Evolutionary conservation across 2,797 vertebrate genomes (phyloP).

Genomic region (Sitta carolinensis): DNA sequence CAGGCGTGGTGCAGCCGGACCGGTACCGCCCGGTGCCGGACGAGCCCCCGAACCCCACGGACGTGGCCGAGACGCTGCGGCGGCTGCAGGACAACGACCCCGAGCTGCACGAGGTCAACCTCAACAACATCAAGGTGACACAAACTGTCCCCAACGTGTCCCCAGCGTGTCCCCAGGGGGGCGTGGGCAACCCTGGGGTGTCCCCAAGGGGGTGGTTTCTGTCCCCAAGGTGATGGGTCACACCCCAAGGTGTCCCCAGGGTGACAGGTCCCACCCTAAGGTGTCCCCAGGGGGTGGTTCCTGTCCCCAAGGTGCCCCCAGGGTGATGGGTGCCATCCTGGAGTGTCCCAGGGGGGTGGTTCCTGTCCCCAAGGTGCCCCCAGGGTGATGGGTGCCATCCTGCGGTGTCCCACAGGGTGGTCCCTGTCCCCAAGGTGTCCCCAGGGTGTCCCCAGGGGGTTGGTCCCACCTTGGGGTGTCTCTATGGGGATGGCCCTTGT

Average conservation of each 20-base stretch:
- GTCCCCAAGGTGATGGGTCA: neutral
- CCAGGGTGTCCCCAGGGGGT: too few relatives aligned
- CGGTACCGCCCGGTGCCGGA: slow-evolving; percentile 90
- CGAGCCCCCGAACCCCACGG: slow-evolving; percentile 91
- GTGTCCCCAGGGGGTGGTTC: too few relatives aligned
- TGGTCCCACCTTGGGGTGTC: too few relatives aligned
- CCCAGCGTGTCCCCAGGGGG: neutral
- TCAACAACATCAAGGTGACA: slow-evolving; percentile 94
- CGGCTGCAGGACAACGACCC: slow-evolving; percentile 86
- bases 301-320: neutral
- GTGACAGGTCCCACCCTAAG: neutral
- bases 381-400: too few relatives aligned
- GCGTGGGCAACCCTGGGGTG: too few relatives aligned
- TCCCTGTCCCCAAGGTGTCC: too few relatives aligned
- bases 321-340: too few relatives aligned
- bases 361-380: too few relatives aligned
- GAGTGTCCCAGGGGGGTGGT: too few relatives aligned
- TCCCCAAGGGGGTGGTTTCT: neutral
- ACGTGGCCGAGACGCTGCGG: slow-evolving; percentile 88
- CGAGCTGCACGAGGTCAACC: slow-evolving; percentile 88
- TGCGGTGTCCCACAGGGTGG: too few relatives aligned
- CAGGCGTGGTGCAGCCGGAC: slow-evolving; percentile 81
- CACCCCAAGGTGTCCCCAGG: neutral
- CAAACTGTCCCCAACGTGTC: neutral
- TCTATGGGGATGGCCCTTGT: too few relatives aligned